Base-by-base conservation (phyloP, 2,888 invertebrate species). In the Polyommatus icarus region DNA sequence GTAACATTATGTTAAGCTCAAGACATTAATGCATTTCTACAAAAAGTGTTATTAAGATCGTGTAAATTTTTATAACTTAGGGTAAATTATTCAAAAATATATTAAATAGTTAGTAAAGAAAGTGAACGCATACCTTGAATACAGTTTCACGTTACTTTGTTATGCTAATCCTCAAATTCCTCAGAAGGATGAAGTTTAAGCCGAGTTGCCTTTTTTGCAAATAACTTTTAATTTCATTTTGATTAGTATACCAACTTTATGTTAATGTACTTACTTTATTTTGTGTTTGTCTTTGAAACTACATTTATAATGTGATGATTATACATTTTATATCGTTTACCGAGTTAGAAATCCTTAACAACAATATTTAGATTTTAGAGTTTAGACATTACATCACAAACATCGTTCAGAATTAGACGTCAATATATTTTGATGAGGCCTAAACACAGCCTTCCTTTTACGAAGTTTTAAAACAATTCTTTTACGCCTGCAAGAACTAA, bases 151-250 rank as follows among this genome's bases (percentile, higher is more conserved):
- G 85, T 91, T 89, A 92, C 92, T 92, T 93, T 93, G 93, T 93
- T 93, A 93, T 93, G 93, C 91, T 92, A 93, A 93, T 93, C 91
- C 91, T 91, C 89, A 92, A 93, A 93, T 93, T 92, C 92, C 92
- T 91, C 87, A 87, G 89, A 90, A 90, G 91, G 87, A 85, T 86
- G 84, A 91, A 92, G 88, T 92, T 92, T 87, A 83, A 83, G 84
- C 80, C 84, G 87, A 91, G 88, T 91, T 87, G 87, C 90, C 72
- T 91, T 92, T 92, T 92, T 91, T 92, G 88, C 87, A 88, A 89
- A 91, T 90, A 92, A 91, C 88, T 92, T 91, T 89, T 90, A 91
- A 92, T 90, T 91, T 87, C 86, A 88, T 88, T 89, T 89, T 90
- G 91, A 92, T 92, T 91, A 90, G 90, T 89, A 88, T 88, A 85